Evolutionary conservation across 92 coral and sea anemone species (phyloP), one percentile per base, ranked within the genome.

Genomic region (Diadumene lineata): DNA sequence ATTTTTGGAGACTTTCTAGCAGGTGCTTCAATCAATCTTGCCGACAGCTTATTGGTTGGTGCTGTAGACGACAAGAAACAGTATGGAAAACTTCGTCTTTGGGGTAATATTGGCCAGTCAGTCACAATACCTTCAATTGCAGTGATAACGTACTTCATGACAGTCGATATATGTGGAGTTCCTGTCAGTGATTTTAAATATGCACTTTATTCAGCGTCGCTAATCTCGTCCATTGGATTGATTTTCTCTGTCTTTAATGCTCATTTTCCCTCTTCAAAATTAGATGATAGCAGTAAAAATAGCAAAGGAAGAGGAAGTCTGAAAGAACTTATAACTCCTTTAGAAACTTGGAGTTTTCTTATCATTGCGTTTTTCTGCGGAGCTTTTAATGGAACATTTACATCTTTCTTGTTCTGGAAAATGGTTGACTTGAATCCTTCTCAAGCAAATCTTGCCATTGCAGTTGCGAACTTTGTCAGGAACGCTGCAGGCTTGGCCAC

Each of bases 381-480:
- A 0, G 7, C 30, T 18, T 70, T 70, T 22, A 11, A 16, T 7
- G 28, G 44, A 1, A 44, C 34, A 11, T 50, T 50, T 18, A 1
- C 38, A 11, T 51, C 43, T 3, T 70, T 70, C 9, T 27, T 70
- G 43, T 70, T 70, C 22, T 70, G 75, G 75, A 50, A 13, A 11
- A 70, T 70, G n/a, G 28, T 53, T 7, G 50, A 31, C 50, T 6
- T 70, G 30, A 55, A 55, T 17, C 31, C 64, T 0, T 11, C 51
- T 2, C 48, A 51, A 23, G 61, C 75, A 22, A 46, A 56, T 13
- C 15, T 70, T 9, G n/a, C 60, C 15, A 17, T 70, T 0, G 75
- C 50, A 3, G 65, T 30, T 0, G 62, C 75, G 0, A 70, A 21
- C 17, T 70, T 70, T n/a, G 22, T 26, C 28, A 53, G 64, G 27